Base-by-base conservation (phyloP, 2,113 vertebrate genomes). In the Pithys albifrons region DNA sequence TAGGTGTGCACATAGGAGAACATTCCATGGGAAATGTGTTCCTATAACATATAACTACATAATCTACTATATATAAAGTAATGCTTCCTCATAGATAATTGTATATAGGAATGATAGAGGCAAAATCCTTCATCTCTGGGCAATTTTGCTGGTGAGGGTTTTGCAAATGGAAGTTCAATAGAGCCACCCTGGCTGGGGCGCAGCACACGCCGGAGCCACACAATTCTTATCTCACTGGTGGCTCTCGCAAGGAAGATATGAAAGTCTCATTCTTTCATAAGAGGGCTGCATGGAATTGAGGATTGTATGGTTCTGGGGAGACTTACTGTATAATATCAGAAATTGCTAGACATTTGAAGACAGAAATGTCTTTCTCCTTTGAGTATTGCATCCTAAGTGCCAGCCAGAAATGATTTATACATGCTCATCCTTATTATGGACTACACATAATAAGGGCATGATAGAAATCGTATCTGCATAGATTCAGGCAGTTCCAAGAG, bases 391-490 rank as follows among this genome's bases (percentile, higher is more conserved):
- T 97, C 97, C 97, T 96, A 98, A 97, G 97, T 98, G 97, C 98
- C 97, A 98, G 92, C 91, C 94, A 88, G 96, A 91, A 89, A 98
- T 98, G 97, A 98, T 98, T 98, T 98, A 98, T 98, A 98, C 90
- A 88, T 93, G 97, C 93, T 98, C 96, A 96, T 97, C 97, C 97
- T 98, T 98, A 97, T 98, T 98, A 98, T 97, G 98, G 98, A 95
- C 97, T 98, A 97, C 97, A 98, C 97, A 98, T 98, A 98, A 98
- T 98, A 97, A 98, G 98, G 97, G 97, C 96, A 97, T 98, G 98
- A 98, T 98, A 98, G 97, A 98, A 98, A 98, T 98, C 97, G 64
- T 98, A 98, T 98, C 98, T 98, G 97, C 97, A 98, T 98, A 98
- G 98, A 98, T 98, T 98, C 97, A 97, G 98, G 98, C 98, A 98